phyloP scores from a whole-genome alignment of 2,113 vertebrate species.

The Barnardius zonarius region DNA sequence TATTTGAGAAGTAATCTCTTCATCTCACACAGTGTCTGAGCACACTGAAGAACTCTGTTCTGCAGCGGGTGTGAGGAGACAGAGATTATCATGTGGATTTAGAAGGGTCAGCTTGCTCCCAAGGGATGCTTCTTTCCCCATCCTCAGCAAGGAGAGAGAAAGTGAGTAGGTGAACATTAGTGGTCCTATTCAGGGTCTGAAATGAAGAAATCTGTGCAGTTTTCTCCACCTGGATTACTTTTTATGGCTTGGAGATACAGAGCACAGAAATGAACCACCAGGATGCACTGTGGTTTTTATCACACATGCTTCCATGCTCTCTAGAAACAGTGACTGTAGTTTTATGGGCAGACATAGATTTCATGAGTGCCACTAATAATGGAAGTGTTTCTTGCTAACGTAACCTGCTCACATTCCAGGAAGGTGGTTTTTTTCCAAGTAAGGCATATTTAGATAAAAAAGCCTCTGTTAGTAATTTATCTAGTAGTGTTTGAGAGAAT shows the following conservation, averaged over 20 bases:
- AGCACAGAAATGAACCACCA: neutral
- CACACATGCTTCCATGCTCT: neutral
- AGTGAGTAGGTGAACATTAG: accelerated
- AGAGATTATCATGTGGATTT: neutral
- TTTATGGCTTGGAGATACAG: neutral
- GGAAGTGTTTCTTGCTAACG: neutral
- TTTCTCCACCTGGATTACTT: neutral
- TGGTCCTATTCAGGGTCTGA: neutral
- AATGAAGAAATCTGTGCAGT: neutral
- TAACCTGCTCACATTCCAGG: neutral
- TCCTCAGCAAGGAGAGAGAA: neutral
- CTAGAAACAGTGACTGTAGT: neutral
- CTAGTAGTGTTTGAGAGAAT: neutral
- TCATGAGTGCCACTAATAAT: neutral
- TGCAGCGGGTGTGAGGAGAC: neutral
- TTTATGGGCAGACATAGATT: neutral
- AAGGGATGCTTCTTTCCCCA: neutral
- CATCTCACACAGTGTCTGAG: neutral
- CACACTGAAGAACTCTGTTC: neutral
- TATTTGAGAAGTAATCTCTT: neutral
- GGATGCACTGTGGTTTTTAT: neutral
- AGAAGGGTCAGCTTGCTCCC: neutral
- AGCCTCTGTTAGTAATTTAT: neutral
- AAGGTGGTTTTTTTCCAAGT: neutral
- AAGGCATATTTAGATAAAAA: neutral